Evolutionary conservation across 2,888 invertebrate species (phyloP).

Genomic region (Teleogryllus oceanicus): DNA sequence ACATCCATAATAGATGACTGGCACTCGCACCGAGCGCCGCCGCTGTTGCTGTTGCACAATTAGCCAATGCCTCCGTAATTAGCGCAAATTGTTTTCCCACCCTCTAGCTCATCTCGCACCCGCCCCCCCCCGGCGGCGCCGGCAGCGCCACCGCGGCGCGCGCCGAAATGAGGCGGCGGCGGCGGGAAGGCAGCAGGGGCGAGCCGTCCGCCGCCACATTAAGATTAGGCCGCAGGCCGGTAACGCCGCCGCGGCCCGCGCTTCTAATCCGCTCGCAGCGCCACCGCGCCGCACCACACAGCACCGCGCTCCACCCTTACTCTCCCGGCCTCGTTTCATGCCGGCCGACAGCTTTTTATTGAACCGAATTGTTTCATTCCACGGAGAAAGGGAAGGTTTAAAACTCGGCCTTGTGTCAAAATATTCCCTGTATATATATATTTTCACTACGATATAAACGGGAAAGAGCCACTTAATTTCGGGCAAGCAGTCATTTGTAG

Average conservation of each 20-base stretch:
- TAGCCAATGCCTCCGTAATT: slow-evolving; percentile 18
- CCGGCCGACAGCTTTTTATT: background rate
- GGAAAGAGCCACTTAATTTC: slow-evolving; percentile 6
- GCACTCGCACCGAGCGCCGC: background rate
- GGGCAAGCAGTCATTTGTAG: slow-evolving; percentile 18
- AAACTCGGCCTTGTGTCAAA: background rate
- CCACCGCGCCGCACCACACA: background rate
- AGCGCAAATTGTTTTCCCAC: slow-evolving; percentile 18
- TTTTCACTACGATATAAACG: slow-evolving; percentile 18
- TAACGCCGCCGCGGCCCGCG: background rate
- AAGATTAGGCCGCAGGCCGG: background rate
- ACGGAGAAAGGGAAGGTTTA: background rate
- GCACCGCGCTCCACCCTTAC: background rate
- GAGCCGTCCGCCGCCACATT: background rate
- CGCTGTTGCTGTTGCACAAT: background rate
- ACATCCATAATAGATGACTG: slow-evolving; percentile 10
- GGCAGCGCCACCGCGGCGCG: too few relatives aligned
- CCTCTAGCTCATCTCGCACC: background rate
- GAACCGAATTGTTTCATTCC: slow-evolving; percentile 9
- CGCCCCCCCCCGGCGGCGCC: too few relatives aligned
- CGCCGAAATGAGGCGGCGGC: background rate
- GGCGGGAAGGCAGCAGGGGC: background rate
- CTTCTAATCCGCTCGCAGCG: background rate
- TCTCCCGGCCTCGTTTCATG: background rate
- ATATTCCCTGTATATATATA: slow-evolving; percentile 8